Conservation (phyloP, 2,888 invertebrate genomes). For the Cynaeus angustus region DNA sequence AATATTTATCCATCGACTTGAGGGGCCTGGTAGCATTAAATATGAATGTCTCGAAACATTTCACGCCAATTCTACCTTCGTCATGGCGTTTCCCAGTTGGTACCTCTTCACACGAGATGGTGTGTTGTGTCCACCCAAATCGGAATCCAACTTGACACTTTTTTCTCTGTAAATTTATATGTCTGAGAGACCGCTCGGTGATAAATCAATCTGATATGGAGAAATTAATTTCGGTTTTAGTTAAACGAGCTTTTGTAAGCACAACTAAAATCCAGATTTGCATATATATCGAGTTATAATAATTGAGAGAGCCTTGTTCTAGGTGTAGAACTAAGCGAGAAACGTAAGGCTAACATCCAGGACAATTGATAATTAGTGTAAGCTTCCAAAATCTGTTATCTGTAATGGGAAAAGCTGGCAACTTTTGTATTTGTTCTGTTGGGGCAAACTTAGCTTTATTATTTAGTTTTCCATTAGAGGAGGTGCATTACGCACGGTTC, state of each 20-base stretch:
- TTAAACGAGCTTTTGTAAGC: slow-evolving; percentile 36
- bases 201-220: slow-evolving; percentile 15
- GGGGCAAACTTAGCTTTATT: slow-evolving; percentile 38
- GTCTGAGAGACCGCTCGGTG: slow-evolving; percentile 3
- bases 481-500: slow-evolving; percentile 45
- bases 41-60: slow-evolving; percentile 63
- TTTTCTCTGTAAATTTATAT: slow-evolving; percentile 11
- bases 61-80: slow-evolving; percentile 62
- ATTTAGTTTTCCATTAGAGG: slow-evolving; percentile 49
- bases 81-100: slow-evolving; percentile 43
- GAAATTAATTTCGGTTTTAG: slow-evolving; percentile 36
- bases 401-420: slow-evolving; percentile 25
- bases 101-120: slow-evolving; percentile 28
- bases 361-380: slow-evolving; percentile 32
- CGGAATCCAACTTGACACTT: slow-evolving; percentile 14
- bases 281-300: slow-evolving; percentile 50
- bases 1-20: slow-evolving; percentile 65
- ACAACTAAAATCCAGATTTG: slow-evolving; percentile 40
- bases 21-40: slow-evolving; percentile 63
- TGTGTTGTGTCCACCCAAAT: slow-evolving; percentile 10
- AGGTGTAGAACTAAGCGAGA: slow-evolving; percentile 4
- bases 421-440: slow-evolving; percentile 32
- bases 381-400: slow-evolving; percentile 26
- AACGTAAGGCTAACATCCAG: slow-evolving; percentile 20
- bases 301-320: slow-evolving; percentile 37